Conservation (phyloP, 2,888 invertebrate genomes). For the Elysia crispata region DNA sequence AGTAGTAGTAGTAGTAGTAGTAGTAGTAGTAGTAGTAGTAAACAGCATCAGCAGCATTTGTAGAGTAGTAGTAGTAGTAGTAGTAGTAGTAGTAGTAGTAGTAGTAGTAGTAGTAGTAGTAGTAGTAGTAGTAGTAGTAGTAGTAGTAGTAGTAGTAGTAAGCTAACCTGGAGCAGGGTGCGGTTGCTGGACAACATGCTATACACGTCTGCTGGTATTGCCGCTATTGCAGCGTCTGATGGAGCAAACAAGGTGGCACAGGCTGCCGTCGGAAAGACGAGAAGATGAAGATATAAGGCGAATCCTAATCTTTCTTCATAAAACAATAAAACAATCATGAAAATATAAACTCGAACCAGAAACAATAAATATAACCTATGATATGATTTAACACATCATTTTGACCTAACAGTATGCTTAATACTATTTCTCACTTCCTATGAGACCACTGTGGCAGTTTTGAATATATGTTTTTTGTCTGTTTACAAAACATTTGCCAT, state of each 20-base stretch:
- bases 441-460: no score
- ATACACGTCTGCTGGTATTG: conserved; percentile 47
- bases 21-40: conserved; percentile 37
- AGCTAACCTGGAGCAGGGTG: conserved; percentile 39
- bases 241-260: conserved; percentile 55
- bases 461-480: no score
- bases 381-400: no score
- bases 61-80: conserved; percentile 5
- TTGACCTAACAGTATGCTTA: no score
- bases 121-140: conserved; percentile 33
- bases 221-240: conserved; percentile 54
- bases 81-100: conserved; percentile 31
- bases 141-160: conserved; percentile 34
- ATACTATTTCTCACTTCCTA: no score
- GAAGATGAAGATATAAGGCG: neutral
- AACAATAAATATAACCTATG: no score
- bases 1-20: conserved; percentile 32
- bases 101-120: conserved; percentile 34
- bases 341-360: no score
- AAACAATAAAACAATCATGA: no score
- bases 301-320: no score
- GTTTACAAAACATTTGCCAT: no score
- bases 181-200: conserved; percentile 43
- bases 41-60: no score
- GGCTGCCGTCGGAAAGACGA: conserved; percentile 27